Conservation (phyloP, 1,140 invertebrate species). For the Homarus americanus region DNA sequence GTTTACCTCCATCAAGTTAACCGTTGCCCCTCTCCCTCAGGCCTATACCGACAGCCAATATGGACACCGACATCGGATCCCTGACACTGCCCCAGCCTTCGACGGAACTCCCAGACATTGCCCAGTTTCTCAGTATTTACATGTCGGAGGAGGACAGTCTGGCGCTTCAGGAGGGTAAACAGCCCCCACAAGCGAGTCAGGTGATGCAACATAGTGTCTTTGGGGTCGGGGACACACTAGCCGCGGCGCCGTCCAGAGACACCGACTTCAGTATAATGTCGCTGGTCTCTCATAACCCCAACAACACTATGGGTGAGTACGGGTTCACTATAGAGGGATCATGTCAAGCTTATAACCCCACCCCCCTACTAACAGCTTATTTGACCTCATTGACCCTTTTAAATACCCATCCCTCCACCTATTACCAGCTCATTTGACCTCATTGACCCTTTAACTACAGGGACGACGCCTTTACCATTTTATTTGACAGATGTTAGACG, state of each 20-base stretch:
- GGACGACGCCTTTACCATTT: no score
- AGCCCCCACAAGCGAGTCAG: not conserved
- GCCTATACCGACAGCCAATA: not conserved
- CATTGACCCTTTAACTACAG: no score
- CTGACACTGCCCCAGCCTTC: slow-evolving; percentile 16
- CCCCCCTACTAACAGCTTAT: no score
- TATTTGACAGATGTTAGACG: no score
- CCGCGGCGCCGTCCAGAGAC: slow-evolving; percentile 23
- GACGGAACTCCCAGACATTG: slow-evolving; percentile 49
- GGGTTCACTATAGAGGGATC: no score
- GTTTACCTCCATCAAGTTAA: no score
- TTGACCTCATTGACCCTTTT: no score
- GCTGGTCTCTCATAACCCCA: slow-evolving; percentile 43
- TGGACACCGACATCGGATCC: slow-evolving; percentile 8
- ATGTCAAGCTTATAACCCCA: no score
- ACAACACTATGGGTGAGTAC: not conserved
- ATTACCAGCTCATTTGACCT: no score
- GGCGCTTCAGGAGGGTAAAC: slow-evolving; percentile 24
- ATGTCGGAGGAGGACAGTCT: slow-evolving; percentile 51
- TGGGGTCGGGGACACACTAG: not conserved
- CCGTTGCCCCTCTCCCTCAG: no score
- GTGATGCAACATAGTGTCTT: slow-evolving; percentile 56
- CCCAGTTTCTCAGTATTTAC: slow-evolving; percentile 54
- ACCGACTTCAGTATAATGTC: slow-evolving; percentile 58
- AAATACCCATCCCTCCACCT: no score